A percentile compares a stretch with the other conserved stretches of the same genome.
Evolutionary conservation across 2,797 vertebrate genomes (phyloP).

Genomic region (Mareca strepera): DNA sequence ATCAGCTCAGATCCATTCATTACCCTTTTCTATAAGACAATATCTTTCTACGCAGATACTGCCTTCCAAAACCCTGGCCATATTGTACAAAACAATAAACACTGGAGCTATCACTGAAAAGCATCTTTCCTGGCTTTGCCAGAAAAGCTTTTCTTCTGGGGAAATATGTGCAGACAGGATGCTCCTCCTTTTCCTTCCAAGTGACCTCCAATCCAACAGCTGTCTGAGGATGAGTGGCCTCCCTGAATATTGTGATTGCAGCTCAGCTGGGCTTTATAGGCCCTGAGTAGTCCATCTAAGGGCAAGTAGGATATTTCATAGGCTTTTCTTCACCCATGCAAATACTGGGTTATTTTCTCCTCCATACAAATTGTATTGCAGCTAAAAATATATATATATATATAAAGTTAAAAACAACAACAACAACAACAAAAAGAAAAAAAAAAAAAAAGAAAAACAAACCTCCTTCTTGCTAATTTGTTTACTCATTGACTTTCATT

Average conservation of each 20-base stretch:
- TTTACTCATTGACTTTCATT: slow-evolving; percentile 50
- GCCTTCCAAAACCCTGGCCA: slow-evolving; percentile 9
- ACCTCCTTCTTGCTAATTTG: neutral
- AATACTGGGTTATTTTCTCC: slow-evolving; percentile 22
- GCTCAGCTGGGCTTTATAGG: neutral
- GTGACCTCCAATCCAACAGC: slow-evolving; percentile 25
- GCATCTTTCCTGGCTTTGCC: slow-evolving; percentile 76
- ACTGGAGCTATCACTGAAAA: slow-evolving; percentile 72
- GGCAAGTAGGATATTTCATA: neutral
- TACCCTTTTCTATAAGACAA: slow-evolving; percentile 54
- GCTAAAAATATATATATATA: neutral
- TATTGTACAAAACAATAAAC: slow-evolving; percentile 69
- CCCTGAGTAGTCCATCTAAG: neutral
- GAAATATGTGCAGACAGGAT: slow-evolving; percentile 73
- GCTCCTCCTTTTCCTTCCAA: slow-evolving; percentile 74
- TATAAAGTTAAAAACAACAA: no score
- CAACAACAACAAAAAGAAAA: no score
- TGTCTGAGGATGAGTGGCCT: slow-evolving; percentile 24
- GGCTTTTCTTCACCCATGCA: neutral
- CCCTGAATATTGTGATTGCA: neutral
- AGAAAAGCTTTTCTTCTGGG: slow-evolving; percentile 3
- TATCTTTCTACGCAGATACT: slow-evolving; percentile 34
- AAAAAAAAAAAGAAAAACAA: neutral
- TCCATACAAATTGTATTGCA: neutral
- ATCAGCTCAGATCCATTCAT: slow-evolving; percentile 26